A percentile compares a stretch with the other conserved stretches of the same genome.
phyloP scores from a whole-genome alignment of 2,797 vertebrate species.

The Jordanella pulchra region DNA sequence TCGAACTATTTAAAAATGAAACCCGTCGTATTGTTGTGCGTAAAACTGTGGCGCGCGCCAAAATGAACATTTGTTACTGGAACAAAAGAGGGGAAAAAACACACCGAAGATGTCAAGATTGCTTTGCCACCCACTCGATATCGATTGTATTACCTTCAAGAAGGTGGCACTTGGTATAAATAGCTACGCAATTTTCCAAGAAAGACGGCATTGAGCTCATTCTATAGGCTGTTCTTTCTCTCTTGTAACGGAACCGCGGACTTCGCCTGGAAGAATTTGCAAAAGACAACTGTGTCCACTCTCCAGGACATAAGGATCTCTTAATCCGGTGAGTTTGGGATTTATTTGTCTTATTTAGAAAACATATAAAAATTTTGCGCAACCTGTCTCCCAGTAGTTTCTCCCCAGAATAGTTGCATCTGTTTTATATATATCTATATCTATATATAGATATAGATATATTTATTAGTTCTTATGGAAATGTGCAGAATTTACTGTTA shows the following conservation, averaged over 20 bases:
- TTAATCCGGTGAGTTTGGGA: slow-evolving; percentile 73
- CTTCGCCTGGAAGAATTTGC: slow-evolving; percentile 64
- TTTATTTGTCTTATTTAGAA: slow-evolving; percentile 26
- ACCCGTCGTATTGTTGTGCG: slow-evolving; percentile 62
- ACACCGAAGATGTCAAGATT: slow-evolving; percentile 84
- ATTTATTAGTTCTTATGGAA: not conserved
- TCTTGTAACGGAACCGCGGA: slow-evolving; percentile 49
- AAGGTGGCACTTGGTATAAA: slow-evolving; percentile 85
- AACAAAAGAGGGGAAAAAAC: slow-evolving; percentile 57
- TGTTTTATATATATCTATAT: not conserved
- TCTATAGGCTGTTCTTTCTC: slow-evolving; percentile 63
- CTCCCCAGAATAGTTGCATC: not conserved
- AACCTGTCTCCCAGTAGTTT: slow-evolving; percentile 22
- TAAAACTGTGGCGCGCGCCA: slow-evolving; percentile 80
- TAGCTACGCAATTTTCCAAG: slow-evolving; percentile 81
- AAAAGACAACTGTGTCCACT: slow-evolving; percentile 63
- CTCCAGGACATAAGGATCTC: slow-evolving; percentile 62
- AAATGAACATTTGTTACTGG: slow-evolving; percentile 79
- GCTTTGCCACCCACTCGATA: slow-evolving; percentile 90
- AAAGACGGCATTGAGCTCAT: slow-evolving; percentile 72
- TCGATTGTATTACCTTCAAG: slow-evolving; percentile 88
- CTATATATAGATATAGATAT: no score
- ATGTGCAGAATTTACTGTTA: not conserved
- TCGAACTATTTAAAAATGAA: slow-evolving; percentile 23
- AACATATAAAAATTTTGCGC: not conserved